A percentile compares a stretch with the other conserved stretches of the same genome.
phyloP scores from a whole-genome alignment of 2,888 invertebrate species.

The Rugalucina vietnamica region DNA sequence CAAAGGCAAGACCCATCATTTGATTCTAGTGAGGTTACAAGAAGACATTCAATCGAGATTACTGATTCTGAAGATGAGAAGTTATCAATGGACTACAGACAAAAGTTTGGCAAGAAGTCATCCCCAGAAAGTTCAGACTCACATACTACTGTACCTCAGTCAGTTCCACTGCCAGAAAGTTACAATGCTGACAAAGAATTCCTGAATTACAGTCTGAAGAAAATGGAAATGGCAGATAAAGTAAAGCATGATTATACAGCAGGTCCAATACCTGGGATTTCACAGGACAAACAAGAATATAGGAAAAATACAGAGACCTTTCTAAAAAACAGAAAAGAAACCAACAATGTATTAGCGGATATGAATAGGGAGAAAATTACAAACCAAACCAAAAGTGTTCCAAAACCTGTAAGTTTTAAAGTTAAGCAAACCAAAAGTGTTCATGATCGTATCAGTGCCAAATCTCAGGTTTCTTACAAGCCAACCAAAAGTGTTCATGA shows the following conservation, averaged over 20 bases:
- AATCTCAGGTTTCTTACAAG: too few species aligned
- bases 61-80: neutral
- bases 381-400: neutral
- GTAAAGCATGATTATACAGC: neutral
- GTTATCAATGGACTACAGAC: neutral
- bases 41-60: too few species aligned
- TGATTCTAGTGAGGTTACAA: too few species aligned
- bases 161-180: neutral
- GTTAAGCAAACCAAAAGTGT: too few species aligned
- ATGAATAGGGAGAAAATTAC: neutral
- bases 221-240: neutral
- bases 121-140: neutral
- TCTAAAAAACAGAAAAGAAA: neutral
- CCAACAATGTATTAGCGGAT: neutral
- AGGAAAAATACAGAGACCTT: neutral
- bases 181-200: neutral
- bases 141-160: neutral
- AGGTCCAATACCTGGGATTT: neutral
- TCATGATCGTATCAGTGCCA: too few species aligned
- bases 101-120: neutral
- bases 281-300: neutral
- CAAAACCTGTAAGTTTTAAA: too few species aligned
- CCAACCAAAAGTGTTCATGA: too few species aligned
- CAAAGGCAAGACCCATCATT: too few species aligned
- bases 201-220: neutral